Base-by-base conservation (phyloP, 2,797 vertebrate genomes). In the Rhadinocentrus ornatus region DNA sequence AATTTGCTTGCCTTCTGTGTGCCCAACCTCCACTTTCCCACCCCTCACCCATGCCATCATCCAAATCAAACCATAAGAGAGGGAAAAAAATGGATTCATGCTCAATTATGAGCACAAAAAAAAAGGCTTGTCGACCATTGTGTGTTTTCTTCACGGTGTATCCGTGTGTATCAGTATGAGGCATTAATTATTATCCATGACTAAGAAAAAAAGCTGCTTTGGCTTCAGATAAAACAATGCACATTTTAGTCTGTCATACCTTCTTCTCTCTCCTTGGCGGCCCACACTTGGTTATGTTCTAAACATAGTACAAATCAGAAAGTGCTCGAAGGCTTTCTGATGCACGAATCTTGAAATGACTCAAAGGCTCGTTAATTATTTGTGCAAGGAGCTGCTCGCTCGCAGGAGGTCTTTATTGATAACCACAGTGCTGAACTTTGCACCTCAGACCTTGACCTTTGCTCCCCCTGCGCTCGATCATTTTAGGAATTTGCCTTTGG, bases 361-460 rank as follows among this genome's bases (percentile, higher is more conserved):
- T 83, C 73, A 64, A 75, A 77, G 13, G 41, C 84, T 90, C n/a
- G 82, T 93, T 91, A 87, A 92, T 90, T 88, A 86, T 92, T 92
- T 89, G 84, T 80, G 77, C 37, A 75, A 78, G 75, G 73, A 83
- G 77, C 83, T 59, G 56, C 65, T 63, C 8, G 24, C 67, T 75
- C 48, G 78, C 76, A 77, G 83, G 78, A 73, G 78, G 87, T 88
- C 84, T 92, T 92, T 89, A 92, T 92, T 88, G 90, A 91, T 89
- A 88, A 86, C 20, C 73, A 73, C 81, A 44, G 6, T 55, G 4
- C 39, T 91, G 90, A 90, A 91, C 93, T 93, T 53, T 91, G 90
- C 71, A 73, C 91, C 78, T 68, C 81, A 83, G 46, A 89, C 87
- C 88, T 92, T 91, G 89, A 93, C 90, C 92, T 90, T 74, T 89